Evolutionary conservation across 2,113 vertebrate genomes (phyloP).

Genomic region (Oryzias woworae): DNA sequence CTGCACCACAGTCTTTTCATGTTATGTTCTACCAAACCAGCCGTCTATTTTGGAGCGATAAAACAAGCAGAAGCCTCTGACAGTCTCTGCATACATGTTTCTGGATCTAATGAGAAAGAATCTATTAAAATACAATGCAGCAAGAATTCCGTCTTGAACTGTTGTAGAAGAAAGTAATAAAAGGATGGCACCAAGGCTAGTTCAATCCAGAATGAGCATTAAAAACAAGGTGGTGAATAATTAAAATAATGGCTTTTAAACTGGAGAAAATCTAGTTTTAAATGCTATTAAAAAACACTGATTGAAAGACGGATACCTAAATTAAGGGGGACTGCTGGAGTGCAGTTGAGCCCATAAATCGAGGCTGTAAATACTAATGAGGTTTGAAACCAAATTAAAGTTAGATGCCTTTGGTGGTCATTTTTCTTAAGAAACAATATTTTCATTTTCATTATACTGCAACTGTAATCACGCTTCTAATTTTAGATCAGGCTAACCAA

Average conservation of each 20-base stretch:
- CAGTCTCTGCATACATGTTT: neutral
- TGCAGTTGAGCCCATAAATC: conserved; percentile 9
- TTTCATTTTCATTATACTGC: too few relatives aligned
- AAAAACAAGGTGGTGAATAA: neutral
- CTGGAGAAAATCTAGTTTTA: neutral
- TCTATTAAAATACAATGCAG: conserved; percentile 7
- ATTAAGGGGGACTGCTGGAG: conserved; percentile 17
- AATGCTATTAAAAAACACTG: too few relatives aligned
- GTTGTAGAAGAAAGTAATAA: neutral
- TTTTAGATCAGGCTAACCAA: too few relatives aligned
- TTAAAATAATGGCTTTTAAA: neutral
- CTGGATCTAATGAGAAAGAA: conserved; percentile 8
- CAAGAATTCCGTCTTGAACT: neutral
- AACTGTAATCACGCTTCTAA: too few relatives aligned
- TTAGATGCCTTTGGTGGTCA: too few relatives aligned
- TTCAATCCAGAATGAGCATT: neutral
- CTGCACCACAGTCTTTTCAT: neutral
- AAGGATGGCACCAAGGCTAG: neutral
- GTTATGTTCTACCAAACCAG: neutral
- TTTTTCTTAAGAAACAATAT: too few relatives aligned
- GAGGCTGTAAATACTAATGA: too few relatives aligned
- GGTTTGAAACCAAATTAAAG: too few relatives aligned
- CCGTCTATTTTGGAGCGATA: neutral
- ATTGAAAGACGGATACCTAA: too few relatives aligned
- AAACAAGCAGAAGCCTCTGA: neutral